Conservation (phyloP, 2,113 vertebrate genomes). For the Pterocles orientalis region DNA sequence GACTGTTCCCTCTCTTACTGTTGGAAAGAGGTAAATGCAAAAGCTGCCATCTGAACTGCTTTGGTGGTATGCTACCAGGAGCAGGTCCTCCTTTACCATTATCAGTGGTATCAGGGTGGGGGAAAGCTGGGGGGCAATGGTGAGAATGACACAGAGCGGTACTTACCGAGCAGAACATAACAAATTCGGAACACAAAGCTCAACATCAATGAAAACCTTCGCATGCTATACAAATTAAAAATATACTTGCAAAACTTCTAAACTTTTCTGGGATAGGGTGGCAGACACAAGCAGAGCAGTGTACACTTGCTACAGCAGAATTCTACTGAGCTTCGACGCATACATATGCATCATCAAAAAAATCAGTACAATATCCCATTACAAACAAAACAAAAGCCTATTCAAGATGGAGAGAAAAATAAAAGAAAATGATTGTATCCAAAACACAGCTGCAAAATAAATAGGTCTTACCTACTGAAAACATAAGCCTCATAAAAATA, state of each 20-base stretch:
- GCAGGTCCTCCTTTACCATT: background rate
- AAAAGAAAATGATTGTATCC: background rate
- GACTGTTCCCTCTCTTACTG: background rate
- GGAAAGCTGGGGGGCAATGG: too few species aligned
- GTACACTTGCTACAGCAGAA: background rate
- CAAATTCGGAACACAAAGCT: background rate
- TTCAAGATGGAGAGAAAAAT: background rate
- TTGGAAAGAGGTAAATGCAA: background rate
- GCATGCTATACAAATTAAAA: background rate
- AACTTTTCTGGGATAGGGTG: background rate
- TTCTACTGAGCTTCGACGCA: background rate
- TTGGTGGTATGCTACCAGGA: background rate
- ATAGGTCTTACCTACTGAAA: background rate
- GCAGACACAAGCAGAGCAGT: accelerated
- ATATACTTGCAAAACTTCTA: accelerated
- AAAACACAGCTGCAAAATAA: background rate
- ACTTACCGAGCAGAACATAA: background rate
- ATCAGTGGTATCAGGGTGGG: accelerated
- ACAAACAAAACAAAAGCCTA: background rate
- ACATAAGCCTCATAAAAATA: background rate
- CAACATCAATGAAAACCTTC: background rate
- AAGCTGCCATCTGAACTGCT: background rate
- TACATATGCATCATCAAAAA: background rate
- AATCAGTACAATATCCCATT: background rate
- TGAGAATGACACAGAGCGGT: background rate